phyloP scores from a whole-genome alignment of 2,113 vertebrate genomes.

The Perccottus glenii region DNA sequence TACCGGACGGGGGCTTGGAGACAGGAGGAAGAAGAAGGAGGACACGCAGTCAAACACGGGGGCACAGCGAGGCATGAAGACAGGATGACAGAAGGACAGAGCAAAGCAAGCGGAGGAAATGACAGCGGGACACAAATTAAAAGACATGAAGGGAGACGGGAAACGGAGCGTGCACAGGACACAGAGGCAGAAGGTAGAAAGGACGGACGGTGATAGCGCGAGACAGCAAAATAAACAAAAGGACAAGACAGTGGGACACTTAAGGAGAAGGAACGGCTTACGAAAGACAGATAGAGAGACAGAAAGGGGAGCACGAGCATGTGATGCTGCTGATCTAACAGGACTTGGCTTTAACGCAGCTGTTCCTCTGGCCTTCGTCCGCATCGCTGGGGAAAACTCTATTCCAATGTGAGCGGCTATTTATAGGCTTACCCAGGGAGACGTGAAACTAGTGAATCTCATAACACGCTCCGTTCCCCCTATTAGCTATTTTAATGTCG shows the following conservation, averaged over 20 bases:
- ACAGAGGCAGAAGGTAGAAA: conserved; percentile 4
- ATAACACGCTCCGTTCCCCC: conserved; percentile 56
- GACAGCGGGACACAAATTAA: conserved; percentile 39
- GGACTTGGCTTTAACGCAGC: conserved; percentile 80
- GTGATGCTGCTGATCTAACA: conserved; percentile 73
- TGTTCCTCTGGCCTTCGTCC: conserved; percentile 76
- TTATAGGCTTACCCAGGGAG: conserved; percentile 75
- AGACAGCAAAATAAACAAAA: conserved; percentile 41
- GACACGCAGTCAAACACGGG: conserved; percentile 24
- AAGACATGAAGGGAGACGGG: conserved; percentile 35
- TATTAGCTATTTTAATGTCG: conserved; percentile 72
- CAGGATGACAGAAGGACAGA: conserved; percentile 21
- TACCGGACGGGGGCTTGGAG: conserved; percentile 23
- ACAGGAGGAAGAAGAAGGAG: conserved; percentile 12
- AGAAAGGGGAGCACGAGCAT: conserved; percentile 39
- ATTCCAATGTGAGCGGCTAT: conserved; percentile 75
- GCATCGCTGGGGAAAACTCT: conserved; percentile 78
- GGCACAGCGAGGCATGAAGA: conserved; percentile 11
- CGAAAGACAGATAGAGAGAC: conserved; percentile 18
- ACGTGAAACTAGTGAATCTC: conserved; percentile 66
- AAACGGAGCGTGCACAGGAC: conserved; percentile 20
- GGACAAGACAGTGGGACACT: conserved; percentile 25
- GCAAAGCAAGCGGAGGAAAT: conserved; percentile 24
- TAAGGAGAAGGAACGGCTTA: conserved; percentile 19
- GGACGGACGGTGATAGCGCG: conserved; percentile 13